Conservation (phyloP, 2,797 vertebrate genomes). For the Pelobates cultripes region DNA sequence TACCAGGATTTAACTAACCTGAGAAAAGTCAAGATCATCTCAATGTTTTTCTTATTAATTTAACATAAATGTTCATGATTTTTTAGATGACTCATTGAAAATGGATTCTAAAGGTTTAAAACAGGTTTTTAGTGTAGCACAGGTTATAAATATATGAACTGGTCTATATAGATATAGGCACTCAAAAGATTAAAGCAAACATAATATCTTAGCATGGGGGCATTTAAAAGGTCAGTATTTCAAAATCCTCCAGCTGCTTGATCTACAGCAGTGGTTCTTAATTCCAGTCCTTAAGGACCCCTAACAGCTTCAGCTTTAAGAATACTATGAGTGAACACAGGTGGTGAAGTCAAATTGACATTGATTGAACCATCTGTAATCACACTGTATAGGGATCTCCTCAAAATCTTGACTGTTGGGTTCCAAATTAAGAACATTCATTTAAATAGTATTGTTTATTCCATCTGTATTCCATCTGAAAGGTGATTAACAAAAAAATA, state of each 20-base stretch:
- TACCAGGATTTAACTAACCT: too few species aligned
- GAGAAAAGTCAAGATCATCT: too few species aligned
- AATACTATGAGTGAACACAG: slow-evolving; percentile 36
- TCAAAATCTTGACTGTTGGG: slow-evolving; percentile 8
- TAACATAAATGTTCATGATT: too few species aligned
- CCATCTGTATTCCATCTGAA: background rate
- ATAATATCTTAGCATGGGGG: slow-evolving; percentile 43
- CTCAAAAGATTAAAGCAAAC: slow-evolving; percentile 31
- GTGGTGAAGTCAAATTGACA: slow-evolving; percentile 38
- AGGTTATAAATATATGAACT: too few species aligned
- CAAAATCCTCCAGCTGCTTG: slow-evolving; percentile 44
- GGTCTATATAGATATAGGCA: slow-evolving; percentile 24
- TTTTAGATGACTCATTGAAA: too few species aligned
- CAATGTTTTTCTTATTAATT: too few species aligned
- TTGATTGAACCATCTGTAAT: slow-evolving; percentile 46
- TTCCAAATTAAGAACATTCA: background rate
- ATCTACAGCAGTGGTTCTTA: slow-evolving; percentile 42
- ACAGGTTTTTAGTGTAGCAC: too few species aligned
- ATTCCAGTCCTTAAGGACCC: slow-evolving; percentile 36
- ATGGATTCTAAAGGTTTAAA: too few species aligned
- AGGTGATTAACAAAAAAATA: background rate
- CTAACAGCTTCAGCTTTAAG: slow-evolving; percentile 17
- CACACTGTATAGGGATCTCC: slow-evolving; percentile 20
- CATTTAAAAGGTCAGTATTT: slow-evolving; percentile 41
- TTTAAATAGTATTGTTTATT: background rate